Conservation (phyloP, 2,797 vertebrate species). For the Manis pentadactyla region DNA sequence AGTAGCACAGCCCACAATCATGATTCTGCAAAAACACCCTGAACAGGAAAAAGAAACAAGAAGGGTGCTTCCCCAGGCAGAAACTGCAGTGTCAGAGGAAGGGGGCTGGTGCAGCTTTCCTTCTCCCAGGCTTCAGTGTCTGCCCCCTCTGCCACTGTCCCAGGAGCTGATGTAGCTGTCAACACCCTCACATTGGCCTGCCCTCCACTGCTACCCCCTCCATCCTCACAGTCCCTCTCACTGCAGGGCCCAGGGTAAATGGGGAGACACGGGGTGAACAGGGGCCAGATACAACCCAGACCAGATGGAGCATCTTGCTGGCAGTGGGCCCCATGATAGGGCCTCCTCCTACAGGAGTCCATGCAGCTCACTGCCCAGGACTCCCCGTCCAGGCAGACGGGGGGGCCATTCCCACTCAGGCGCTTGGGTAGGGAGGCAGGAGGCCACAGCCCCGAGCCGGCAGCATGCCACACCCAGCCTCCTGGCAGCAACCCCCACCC, state of each 20-base stretch:
- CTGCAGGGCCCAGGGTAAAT: not conserved
- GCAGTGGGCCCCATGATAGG: too few species aligned
- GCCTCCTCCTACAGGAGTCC: too few species aligned
- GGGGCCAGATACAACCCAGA: not conserved
- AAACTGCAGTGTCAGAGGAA: not conserved
- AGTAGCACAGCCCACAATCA: not conserved
- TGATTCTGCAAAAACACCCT: constrained; percentile 17
- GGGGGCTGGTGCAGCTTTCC: not conserved
- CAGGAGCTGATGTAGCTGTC: not conserved
- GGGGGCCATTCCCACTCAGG: not conserved
- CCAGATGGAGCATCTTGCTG: too few species aligned
- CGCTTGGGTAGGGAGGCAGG: not conserved
- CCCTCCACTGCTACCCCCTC: not conserved
- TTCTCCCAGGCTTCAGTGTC: not conserved
- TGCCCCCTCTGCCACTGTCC: fast-evolving
- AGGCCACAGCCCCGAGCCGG: not conserved
- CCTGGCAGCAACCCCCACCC: too few species aligned
- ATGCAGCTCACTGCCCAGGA: fast-evolving
- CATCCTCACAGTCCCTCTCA: not conserved
- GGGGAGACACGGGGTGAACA: not conserved
- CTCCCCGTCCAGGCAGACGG: too few species aligned
- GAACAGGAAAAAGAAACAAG: not conserved
- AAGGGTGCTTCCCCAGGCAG: not conserved
- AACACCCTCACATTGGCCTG: not conserved
- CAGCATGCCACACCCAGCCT: too few species aligned